A percentile compares a stretch with the other conserved stretches of the same genome.
phyloP scores from a whole-genome alignment of 1,140 invertebrate species.

The Phortica variegata region DNA sequence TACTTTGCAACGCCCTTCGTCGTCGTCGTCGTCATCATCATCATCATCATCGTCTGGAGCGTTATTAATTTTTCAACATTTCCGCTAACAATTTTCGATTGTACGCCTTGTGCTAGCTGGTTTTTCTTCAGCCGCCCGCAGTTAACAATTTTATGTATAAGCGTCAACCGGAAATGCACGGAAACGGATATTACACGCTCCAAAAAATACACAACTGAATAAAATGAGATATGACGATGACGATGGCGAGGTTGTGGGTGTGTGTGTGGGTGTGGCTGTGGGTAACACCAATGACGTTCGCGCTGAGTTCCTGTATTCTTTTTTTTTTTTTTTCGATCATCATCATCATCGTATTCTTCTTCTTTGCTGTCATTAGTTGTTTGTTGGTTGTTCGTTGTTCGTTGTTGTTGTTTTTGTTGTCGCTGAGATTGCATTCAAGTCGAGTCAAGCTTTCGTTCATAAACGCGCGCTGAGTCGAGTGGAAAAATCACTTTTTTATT shows the following conservation, averaged over 20 bases:
- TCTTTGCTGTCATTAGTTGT: too few species aligned
- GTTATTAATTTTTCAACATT: conserved; percentile 53
- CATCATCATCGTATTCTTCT: too few species aligned
- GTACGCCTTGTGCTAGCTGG: conserved; percentile 13
- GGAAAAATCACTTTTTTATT: neutral
- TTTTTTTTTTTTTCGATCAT: too few species aligned
- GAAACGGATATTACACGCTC: conserved; percentile 54
- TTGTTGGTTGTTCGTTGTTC: conserved; percentile 12
- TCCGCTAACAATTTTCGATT: conserved; percentile 47
- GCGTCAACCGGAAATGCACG: conserved; percentile 48
- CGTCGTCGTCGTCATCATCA: neutral
- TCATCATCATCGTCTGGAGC: too few species aligned
- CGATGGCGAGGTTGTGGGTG: neutral
- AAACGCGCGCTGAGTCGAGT: neutral
- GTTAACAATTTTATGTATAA: conserved; percentile 28
- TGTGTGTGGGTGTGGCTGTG: too few species aligned
- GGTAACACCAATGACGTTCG: too few species aligned
- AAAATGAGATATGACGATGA: conserved; percentile 50
- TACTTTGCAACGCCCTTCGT: conserved; percentile 3
- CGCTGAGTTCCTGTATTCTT: too few species aligned
- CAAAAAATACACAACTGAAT: conserved; percentile 43
- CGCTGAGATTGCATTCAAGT: conserved; percentile 4
- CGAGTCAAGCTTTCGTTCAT: neutral
- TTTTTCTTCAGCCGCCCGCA: conserved; percentile 13
- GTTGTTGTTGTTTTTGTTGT: conserved; percentile 3